Evolutionary conservation across 2,888 invertebrate genomes (phyloP).

Genomic region (Chydorus sphaericus): DNA sequence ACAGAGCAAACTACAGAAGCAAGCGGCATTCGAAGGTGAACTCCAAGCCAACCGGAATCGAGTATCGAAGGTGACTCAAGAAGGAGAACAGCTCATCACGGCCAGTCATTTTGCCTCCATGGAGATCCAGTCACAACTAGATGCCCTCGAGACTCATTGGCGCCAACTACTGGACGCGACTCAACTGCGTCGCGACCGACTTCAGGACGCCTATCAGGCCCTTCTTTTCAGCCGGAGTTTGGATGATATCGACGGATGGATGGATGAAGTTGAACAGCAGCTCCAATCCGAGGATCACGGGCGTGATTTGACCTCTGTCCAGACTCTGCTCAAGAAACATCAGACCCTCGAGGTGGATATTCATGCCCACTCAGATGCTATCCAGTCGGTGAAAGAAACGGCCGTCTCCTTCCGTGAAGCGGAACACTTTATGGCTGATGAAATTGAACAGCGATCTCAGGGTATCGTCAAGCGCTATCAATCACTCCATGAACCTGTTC

Average conservation of each 20-base stretch:
- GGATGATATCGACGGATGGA: conserved; percentile 87
- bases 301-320: conserved; percentile 73
- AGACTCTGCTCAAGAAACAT: conserved; percentile 48
- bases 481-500: conserved; percentile 74
- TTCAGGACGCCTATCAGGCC: conserved; percentile 82
- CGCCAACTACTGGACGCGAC: conserved; percentile 66
- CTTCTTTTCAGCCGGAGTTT: conserved; percentile 70
- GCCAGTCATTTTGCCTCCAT: conserved; percentile 74
- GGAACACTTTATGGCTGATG: conserved; percentile 77
- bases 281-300: conserved; percentile 63
- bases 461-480: conserved; percentile 52
- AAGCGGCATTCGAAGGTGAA: conserved; percentile 90
- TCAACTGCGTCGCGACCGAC: conserved; percentile 61
- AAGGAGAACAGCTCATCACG: conserved; percentile 56
- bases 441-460: conserved; percentile 59
- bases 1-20: conserved; percentile 92
- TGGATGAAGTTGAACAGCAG: conserved; percentile 71
- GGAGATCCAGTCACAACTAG: conserved; percentile 67
- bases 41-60: conserved; percentile 75
- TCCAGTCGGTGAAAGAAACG: conserved; percentile 60
- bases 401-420: conserved; percentile 61
- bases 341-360: conserved; percentile 70
- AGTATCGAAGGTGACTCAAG: conserved; percentile 63
- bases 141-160: conserved; percentile 77
- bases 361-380: conserved; percentile 64